Evolutionary conservation across 2,113 vertebrate genomes (phyloP), one percentile per base, ranked within the genome.

Genomic region (Poicephalus gulielmi): DNA sequence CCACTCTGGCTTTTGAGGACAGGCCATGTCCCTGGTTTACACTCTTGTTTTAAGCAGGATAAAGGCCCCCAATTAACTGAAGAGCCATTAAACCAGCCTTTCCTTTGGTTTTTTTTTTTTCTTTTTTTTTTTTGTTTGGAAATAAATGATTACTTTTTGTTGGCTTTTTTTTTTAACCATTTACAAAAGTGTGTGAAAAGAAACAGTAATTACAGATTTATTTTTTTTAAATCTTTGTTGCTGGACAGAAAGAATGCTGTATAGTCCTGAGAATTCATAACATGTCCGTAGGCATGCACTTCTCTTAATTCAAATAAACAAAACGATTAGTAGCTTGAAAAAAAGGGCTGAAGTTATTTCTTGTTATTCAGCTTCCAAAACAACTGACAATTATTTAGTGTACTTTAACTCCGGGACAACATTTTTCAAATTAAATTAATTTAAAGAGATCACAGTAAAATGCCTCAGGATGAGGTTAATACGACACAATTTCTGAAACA

Each of bases 361-460:
- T 83, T 94, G n/a, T 27, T 88, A 67, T 70, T 85, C 19, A 27
- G 28, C 92, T 95, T 85, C 62, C 78, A 80, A 86, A 95, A 80
- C 59, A 94, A 76, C 59, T 13, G 0, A 20, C 59, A 46, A 37
- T 87, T 87, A 82, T 47, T 71, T 70, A 41, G 7, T 53, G 18
- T 82, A 52, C 30, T 93, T 92, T 76, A 79, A 50, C 28, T 82
- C 20, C 49, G 77, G 53, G 76, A 62, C 22, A 76, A 44, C 46
- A 69, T 90, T 95, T 92, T 93, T 86, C 39, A 87, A 94, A 94
- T 80, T 87, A 87, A 93, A 90, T 85, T 91, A 83, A 88, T 83
- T 88, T 78, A 49, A 94, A 73, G 59, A 80, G 53, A 83, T 94
- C 87, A 83, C 7, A 83, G 44, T 11, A 96, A 88, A 92, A 70